phyloP scores from a whole-genome alignment of 2,797 vertebrate species.

The Gobionotothen gibberifrons region DNA sequence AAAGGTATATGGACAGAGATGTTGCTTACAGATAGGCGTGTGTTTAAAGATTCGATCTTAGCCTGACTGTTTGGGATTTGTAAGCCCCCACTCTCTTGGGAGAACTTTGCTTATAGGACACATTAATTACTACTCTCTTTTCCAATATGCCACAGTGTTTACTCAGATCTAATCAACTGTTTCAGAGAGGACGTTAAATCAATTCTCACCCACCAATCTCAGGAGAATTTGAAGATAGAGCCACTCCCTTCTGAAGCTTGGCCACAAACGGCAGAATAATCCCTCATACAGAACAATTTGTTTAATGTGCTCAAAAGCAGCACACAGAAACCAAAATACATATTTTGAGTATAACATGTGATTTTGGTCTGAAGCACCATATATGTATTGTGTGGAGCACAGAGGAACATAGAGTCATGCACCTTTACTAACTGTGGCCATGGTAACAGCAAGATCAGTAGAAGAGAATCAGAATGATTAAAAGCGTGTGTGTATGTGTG shows the following conservation, averaged over 20 bases:
- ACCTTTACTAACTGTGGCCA: conserved; percentile 81
- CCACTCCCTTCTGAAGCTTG: conserved; percentile 60
- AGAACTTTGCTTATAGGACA: conserved; percentile 57
- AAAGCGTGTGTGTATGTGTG: conserved; percentile 36
- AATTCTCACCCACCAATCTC: conserved; percentile 46
- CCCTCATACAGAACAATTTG: not conserved
- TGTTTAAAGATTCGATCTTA: conserved; percentile 23
- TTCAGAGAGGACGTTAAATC: conserved; percentile 46
- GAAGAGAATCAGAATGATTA: conserved; percentile 73
- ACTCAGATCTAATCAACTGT: conserved; percentile 59
- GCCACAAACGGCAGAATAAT: conserved; percentile 37
- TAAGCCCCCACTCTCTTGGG: conserved; percentile 33
- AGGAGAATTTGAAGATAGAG: conserved; percentile 56
- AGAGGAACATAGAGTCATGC: conserved; percentile 68
- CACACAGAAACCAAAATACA: conserved; percentile 23
- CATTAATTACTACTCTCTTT: conserved; percentile 63
- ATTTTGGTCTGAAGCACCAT: conserved; percentile 34
- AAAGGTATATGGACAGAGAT: conserved; percentile 20
- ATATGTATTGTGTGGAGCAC: conserved; percentile 54
- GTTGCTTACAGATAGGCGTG: conserved; percentile 1
- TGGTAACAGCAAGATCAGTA: conserved; percentile 81
- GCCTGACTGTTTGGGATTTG: conserved; percentile 35
- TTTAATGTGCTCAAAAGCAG: not conserved
- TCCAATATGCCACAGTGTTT: conserved; percentile 56
- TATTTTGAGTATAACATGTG: conserved; percentile 12